Evolutionary conservation across 2,888 invertebrate species (phyloP), one percentile per base, ranked within the genome.

Genomic region (Drosophila stalkeri): DNA sequence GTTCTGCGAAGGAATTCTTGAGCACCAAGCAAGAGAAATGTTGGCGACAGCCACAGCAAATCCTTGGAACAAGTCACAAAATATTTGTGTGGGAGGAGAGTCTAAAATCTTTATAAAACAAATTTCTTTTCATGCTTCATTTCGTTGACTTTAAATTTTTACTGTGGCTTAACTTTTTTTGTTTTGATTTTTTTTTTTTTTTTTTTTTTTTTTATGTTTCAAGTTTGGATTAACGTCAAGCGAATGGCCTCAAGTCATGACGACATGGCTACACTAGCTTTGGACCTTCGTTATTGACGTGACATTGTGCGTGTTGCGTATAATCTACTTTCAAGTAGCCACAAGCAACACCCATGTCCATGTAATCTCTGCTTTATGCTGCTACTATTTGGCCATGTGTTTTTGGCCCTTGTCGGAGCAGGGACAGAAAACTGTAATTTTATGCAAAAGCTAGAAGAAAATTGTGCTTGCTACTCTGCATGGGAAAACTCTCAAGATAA

Each of bases 241-340:
- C 51, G 18, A 9, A 41, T 44, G 35, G n/a, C 9, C 16, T 16
- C 56, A 37, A n/a, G 14, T 14, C 16, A 7, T 12, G 43, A 9
- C 27, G 12, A 41, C 39, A 41, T 39, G 39, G 35, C 33, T 8
- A 54, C 60, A 56, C 9, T 33, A 20, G n/a, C 12, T 61, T 69
- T 66, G 77, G 82, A 82, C 80, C 75, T 55, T 67, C 33, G 14
- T 39, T 16, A 60, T 57, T 72, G 75, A 77, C 62, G 76, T 81
- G 81, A 78, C 86, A 75, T 74, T 81, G 72, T 77, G 80, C 70
- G 77, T 86, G 81, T 80, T 67, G 39, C 18, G 67, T 73, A 61
- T 88, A 88, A 88, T 86, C 86, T 80, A 77, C 88, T 86, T 82
- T 74, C 70, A 72, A 86, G 86, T 83, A 83, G 86, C 86, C 86